Conservation (phyloP, 2,113 vertebrate genomes). For the Piliocolobus tephrosceles region DNA sequence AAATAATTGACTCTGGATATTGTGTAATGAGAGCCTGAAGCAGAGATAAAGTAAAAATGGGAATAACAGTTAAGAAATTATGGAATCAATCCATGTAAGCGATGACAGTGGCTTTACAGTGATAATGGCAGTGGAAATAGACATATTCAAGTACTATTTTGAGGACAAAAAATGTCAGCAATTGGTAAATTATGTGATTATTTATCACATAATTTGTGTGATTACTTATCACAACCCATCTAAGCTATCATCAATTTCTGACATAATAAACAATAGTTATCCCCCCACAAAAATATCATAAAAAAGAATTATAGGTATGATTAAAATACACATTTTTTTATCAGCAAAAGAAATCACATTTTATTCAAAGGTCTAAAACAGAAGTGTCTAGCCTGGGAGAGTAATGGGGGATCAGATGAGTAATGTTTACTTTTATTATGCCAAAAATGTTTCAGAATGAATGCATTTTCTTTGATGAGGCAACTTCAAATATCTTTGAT, state of each 20-base stretch:
- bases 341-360: background rate
- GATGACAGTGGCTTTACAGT: background rate
- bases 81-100: background rate
- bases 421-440: slow-evolving; percentile 7
- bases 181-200: background rate
- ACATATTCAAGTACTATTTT: background rate
- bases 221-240: no score
- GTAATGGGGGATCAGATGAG: background rate
- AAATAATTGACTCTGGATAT: slow-evolving; percentile 31
- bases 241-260: no score
- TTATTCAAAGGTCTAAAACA: background rate
- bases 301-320: background rate
- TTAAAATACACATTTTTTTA: background rate
- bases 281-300: background rate
- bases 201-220: no score
- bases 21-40: slow-evolving; percentile 24
- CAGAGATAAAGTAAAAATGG: background rate
- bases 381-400: background rate
- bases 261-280: background rate
- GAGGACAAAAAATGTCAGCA: background rate
- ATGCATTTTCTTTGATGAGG: background rate
- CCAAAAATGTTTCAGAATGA: background rate
- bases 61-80: slow-evolving; percentile 33
- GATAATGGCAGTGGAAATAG: background rate
- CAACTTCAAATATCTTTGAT: background rate